Percentiles rank a stretch among this genome's conserved stretches.
phyloP scores from a whole-genome alignment of 2,113 vertebrate species.

The Crotalus horridus region DNA sequence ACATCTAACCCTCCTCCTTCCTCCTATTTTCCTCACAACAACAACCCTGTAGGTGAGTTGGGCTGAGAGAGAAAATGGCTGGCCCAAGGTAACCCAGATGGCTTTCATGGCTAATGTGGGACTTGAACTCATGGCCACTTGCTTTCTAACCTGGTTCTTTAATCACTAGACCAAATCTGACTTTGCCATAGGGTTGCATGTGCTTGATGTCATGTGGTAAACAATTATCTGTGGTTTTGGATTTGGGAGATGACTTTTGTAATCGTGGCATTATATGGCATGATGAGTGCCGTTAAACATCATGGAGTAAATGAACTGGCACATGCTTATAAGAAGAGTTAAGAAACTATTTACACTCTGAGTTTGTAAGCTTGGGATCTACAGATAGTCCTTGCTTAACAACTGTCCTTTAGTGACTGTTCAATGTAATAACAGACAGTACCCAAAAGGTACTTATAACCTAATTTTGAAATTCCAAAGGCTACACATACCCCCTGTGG shows the following conservation, averaged over 20 bases:
- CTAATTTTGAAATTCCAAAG: neutral
- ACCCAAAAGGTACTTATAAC: too few species aligned
- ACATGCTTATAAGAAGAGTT: neutral
- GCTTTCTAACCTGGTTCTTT: too few species aligned
- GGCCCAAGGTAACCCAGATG: too few species aligned
- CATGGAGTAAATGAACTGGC: neutral
- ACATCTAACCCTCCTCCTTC: too few species aligned
- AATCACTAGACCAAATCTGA: neutral
- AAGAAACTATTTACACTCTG: neutral
- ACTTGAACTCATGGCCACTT: too few species aligned
- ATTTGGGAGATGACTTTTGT: neutral
- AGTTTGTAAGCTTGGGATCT: neutral
- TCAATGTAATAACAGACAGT: too few species aligned
- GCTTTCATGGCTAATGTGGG: too few species aligned
- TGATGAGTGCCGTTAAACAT: neutral
- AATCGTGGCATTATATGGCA: neutral
- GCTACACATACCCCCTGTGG: neutral
- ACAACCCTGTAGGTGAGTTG: too few species aligned
- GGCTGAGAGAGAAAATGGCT: too few species aligned
- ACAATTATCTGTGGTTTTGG: neutral
- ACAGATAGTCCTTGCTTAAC: too few species aligned
- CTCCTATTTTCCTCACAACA: too few species aligned
- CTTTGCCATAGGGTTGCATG: neutral
- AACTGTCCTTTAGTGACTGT: too few species aligned
- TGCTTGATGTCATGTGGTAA: neutral